phyloP scores from a whole-genome alignment of 2,888 invertebrate genomes.

The Megastigmus dorsalis region DNA sequence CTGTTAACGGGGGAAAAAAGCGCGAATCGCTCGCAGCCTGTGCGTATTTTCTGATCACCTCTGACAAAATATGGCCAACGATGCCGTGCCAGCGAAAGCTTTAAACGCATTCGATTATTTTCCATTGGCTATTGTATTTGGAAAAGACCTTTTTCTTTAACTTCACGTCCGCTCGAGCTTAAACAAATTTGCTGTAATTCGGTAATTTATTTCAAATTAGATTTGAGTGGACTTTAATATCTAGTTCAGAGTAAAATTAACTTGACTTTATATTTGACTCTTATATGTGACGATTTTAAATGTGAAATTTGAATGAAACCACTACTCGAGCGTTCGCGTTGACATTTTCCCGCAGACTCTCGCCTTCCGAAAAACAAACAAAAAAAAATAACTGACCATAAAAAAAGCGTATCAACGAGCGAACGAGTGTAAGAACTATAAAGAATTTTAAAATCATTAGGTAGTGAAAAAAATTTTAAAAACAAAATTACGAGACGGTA shows the following conservation, averaged over 20 bases:
- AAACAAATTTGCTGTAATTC: too few species aligned
- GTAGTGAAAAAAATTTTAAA: background rate
- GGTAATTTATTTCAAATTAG: background rate
- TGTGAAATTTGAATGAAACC: constrained; percentile 37
- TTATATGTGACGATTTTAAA: constrained; percentile 34
- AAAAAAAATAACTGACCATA: constrained; percentile 17
- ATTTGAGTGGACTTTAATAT: background rate
- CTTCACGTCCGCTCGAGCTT: too few species aligned
- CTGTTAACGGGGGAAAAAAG: background rate
- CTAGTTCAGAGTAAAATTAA: too few species aligned
- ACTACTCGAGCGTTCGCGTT: constrained; percentile 9
- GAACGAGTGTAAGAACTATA: constrained; percentile 1
- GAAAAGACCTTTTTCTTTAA: background rate
- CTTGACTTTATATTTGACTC: too few species aligned
- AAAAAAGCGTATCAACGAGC: constrained; percentile 7
- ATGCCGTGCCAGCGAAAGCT: too few species aligned
- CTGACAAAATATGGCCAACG: background rate
- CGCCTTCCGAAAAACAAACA: constrained; percentile 25
- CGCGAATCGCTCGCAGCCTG: background rate
- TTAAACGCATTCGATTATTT: background rate
- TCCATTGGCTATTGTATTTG: background rate
- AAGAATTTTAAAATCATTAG: background rate
- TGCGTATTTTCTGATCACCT: background rate
- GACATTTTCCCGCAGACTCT: constrained; percentile 2
- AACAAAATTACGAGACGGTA: background rate